phyloP scores from a whole-genome alignment of 2,888 invertebrate species.

The Hoplodrina blanda region DNA sequence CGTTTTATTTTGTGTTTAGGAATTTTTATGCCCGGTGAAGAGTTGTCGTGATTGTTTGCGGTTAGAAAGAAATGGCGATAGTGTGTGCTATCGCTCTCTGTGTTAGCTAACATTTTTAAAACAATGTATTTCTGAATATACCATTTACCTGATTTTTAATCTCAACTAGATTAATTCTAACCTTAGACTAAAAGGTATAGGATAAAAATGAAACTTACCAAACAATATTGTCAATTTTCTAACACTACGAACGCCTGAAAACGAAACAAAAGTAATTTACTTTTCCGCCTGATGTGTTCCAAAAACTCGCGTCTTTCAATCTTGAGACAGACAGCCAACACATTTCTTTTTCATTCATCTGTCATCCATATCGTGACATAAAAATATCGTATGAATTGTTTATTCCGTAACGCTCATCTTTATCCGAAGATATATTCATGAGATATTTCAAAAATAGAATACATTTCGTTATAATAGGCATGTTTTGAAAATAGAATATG shows the following conservation, averaged over 20 bases:
- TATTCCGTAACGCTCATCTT: constrained; percentile 14
- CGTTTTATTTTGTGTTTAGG: neutral
- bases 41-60: neutral
- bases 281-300: constrained; percentile 37
- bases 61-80: neutral
- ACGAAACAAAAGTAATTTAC: constrained; percentile 53
- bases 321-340: constrained; percentile 43
- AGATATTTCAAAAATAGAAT: constrained; percentile 9
- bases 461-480: neutral
- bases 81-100: too few relatives aligned
- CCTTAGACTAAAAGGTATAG: neutral
- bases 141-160: neutral
- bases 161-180: neutral
- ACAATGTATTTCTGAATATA: too few relatives aligned
- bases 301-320: constrained; percentile 45
- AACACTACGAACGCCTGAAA: neutral
- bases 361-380: constrained; percentile 50
- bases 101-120: too few relatives aligned
- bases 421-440: constrained; percentile 3
- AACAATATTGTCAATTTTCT: neutral
- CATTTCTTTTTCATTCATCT: constrained; percentile 47
- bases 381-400: constrained; percentile 36
- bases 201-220: neutral
- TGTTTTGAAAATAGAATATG: neutral
- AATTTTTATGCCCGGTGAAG: constrained; percentile 4